A percentile compares a stretch with the other conserved stretches of the same genome.
Conservation (phyloP, 1,140 invertebrate genomes). For the Bathynomus jamesi region DNA sequence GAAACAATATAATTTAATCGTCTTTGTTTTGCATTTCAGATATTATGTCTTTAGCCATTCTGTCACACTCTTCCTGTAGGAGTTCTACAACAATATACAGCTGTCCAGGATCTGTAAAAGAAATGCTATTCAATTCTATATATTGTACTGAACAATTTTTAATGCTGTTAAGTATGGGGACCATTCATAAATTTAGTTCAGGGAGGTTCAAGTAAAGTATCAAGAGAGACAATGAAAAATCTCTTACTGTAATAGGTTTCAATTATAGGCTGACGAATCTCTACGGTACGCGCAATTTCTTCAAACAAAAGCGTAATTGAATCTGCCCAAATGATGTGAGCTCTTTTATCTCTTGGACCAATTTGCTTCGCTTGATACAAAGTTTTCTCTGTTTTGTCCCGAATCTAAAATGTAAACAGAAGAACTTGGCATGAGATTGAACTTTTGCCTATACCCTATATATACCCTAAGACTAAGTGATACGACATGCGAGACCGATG, state of each 20-base stretch:
- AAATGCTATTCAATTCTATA: too few relatives aligned
- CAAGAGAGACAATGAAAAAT: too few relatives aligned
- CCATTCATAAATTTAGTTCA: too few relatives aligned
- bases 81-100: constrained; percentile 51
- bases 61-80: constrained; percentile 80
- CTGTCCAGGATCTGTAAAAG: constrained; percentile 56
- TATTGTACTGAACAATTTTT: too few relatives aligned
- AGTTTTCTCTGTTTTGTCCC: constrained; percentile 65
- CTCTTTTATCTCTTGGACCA: constrained; percentile 57
- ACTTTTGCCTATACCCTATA: too few relatives aligned
- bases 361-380: constrained; percentile 46
- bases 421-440: background rate
- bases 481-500: too few relatives aligned
- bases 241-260: constrained; percentile 80
- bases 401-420: constrained; percentile 46
- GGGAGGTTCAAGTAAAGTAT: too few relatives aligned
- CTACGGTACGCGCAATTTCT: constrained; percentile 75
- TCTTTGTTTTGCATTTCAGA: constrained; percentile 65
- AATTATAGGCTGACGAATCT: constrained; percentile 85
- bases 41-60: constrained; percentile 61
- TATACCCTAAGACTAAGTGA: too few relatives aligned
- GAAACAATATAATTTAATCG: constrained; percentile 59
- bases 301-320: constrained; percentile 78
- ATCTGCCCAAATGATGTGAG: constrained; percentile 70
- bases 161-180: too few relatives aligned